A percentile compares a stretch with the other conserved stretches of the same genome.
phyloP scores from a whole-genome alignment of 2,888 invertebrate genomes.

The Nymphalis c-album region DNA sequence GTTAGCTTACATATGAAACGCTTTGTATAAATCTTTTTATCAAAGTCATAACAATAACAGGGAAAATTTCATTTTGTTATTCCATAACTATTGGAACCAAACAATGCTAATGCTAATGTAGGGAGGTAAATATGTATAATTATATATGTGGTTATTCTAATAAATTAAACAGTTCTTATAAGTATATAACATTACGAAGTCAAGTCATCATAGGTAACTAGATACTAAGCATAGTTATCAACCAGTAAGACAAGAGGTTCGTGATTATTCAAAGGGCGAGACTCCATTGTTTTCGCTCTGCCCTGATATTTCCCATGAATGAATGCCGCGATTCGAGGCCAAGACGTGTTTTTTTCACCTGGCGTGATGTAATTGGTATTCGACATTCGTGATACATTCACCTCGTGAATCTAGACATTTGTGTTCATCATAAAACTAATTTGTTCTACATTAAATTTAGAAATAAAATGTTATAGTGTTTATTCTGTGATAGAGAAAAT shows the following conservation, averaged over 20 bases:
- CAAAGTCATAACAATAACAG: too few species aligned
- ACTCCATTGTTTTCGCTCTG: slow-evolving; percentile 63
- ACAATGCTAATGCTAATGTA: background rate
- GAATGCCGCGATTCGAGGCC: slow-evolving; percentile 66
- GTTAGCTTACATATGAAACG: background rate
- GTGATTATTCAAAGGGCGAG: slow-evolving; percentile 25
- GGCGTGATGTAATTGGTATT: slow-evolving; percentile 64
- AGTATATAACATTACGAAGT: slow-evolving; percentile 23
- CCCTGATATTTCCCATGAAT: slow-evolving; percentile 72
- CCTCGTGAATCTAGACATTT: slow-evolving; percentile 17
- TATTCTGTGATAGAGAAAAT: slow-evolving; percentile 16
- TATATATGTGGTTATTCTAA: background rate
- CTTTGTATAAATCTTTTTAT: background rate
- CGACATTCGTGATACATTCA: slow-evolving; percentile 51
- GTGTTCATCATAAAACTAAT: background rate
- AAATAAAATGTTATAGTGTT: slow-evolving; percentile 8
- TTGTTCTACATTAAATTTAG: background rate
- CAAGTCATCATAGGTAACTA: slow-evolving; percentile 21
- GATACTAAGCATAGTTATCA: slow-evolving; percentile 4
- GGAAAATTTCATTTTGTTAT: too few species aligned
- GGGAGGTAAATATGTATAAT: background rate
- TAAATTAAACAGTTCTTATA: background rate
- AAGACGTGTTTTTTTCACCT: slow-evolving; percentile 68
- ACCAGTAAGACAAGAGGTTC: slow-evolving; percentile 37
- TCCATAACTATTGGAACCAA: background rate